Conservation (phyloP, 2,888 invertebrate species). For the Nephrotoma guestfalica region DNA sequence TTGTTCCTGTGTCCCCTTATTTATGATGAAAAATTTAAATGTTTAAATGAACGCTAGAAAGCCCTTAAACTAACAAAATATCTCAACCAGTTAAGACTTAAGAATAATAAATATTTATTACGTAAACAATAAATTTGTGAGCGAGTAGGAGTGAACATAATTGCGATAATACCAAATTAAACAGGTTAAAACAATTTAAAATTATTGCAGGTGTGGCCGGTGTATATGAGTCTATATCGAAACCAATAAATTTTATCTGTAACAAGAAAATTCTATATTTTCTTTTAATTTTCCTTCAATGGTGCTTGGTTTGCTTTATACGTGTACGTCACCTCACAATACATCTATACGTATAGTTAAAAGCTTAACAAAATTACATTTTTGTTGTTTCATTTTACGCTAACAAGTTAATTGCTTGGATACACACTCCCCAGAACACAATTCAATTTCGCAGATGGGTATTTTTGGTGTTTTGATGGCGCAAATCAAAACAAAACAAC, state of each 20-base stretch:
- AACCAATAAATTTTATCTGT: not conserved
- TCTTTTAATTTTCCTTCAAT: not conserved
- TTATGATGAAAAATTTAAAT: no score
- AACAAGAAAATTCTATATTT: not conserved
- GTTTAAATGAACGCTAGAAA: no score
- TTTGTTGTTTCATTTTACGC: not conserved
- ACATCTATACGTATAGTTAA: not conserved
- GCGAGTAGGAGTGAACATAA: not conserved
- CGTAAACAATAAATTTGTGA: not conserved
- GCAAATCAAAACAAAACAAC: not conserved
- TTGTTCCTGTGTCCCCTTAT: no score
- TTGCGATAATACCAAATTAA: not conserved
- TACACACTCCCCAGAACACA: not conserved
- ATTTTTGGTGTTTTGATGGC: not conserved
- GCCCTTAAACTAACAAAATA: no score
- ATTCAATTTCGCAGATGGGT: not conserved
- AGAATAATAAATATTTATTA: not conserved
- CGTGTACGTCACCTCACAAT: not conserved
- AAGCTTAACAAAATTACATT: not conserved
- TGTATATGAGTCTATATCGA: not conserved
- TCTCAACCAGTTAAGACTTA: not conserved
- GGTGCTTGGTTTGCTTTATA: not conserved
- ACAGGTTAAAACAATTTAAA: not conserved
- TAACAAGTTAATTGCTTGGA: not conserved
- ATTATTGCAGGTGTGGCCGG: not conserved